Evolutionary conservation across 2,797 vertebrate species (phyloP), one percentile per base, ranked within the genome.

Genomic region (Sebastes kiyomatsui): DNA sequence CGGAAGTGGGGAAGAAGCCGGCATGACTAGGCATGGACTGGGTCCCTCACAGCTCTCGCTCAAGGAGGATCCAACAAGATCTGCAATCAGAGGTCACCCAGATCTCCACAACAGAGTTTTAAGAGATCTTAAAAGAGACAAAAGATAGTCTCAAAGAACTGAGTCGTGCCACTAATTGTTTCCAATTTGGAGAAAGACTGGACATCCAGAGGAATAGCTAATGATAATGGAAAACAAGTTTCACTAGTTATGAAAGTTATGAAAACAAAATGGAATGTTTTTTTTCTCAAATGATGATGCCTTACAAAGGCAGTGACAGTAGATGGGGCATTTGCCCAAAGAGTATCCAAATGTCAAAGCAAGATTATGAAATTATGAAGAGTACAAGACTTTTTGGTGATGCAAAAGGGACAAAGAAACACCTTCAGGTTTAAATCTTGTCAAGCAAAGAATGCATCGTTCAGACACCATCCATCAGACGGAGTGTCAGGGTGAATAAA

Each of bases 1-100:
- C 96, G 0, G 96, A 96, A 6, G 81, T 74, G 0, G 94, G 75
- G 30, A 95, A 90, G 81, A 97, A 96, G 90, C 97, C 94, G 0
- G 96, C 96, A 95, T 99, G 97, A 98, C 95, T 96, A 95, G 96
- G 83, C 73, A 88, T 89, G 94, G 94, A 95, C 69, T 87, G 92
- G 92, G 92, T 94, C 89, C 93, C 86, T 42, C 23, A 80, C 56
- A 90, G 94, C 87, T 96, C 95, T 86, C 83, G 12, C 46, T 86
- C 90, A 2, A 85, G 68, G 7, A 83, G 82, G 67, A 93, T 84
- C 68, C 94, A 95, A 59, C 94, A 96, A 1, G 95, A 97, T 52
- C 87, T 95, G 75, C 95, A 91, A 65, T 95, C 96, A 0, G 97
- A 97, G 80, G 92, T 96, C 28, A 96, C 97, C 14, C 97, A 96